Evolutionary conservation across 1,140 invertebrate genomes (phyloP).

Genomic region (Meteorus sp.): DNA sequence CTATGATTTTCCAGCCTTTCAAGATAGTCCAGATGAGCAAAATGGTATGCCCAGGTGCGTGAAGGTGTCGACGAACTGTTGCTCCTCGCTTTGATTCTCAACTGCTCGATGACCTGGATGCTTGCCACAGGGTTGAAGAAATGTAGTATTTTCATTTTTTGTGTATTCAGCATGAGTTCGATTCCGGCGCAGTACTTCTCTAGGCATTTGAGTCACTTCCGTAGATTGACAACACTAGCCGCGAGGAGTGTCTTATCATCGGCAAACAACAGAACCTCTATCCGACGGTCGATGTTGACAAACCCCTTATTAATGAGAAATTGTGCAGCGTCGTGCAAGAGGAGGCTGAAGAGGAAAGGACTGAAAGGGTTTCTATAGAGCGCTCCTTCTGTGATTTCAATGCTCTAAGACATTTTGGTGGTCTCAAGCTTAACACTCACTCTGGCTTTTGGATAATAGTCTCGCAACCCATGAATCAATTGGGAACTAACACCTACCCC

Average conservation of each 20-base stretch:
- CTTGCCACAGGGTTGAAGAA: too few relatives aligned
- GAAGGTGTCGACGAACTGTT: too few relatives aligned
- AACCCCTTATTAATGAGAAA: not conserved
- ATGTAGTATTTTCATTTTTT: too few relatives aligned
- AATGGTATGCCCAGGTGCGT: too few relatives aligned
- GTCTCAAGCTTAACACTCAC: not conserved
- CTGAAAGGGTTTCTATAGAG: not conserved
- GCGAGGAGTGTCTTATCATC: conserved; percentile 1
- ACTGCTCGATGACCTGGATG: too few relatives aligned
- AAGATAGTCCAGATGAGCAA: too few relatives aligned
- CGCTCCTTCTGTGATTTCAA: not conserved
- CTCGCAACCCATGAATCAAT: conserved; percentile 3
- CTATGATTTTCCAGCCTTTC: too few relatives aligned
- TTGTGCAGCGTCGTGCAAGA: not conserved
- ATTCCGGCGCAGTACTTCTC: too few relatives aligned
- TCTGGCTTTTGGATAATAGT: not conserved
- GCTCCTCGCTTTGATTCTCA: too few relatives aligned
- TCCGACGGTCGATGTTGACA: not conserved
- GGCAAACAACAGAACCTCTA: not conserved
- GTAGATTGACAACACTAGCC: not conserved
- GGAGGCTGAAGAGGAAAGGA: not conserved
- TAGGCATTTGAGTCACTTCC: too few relatives aligned
- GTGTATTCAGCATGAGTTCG: too few relatives aligned
- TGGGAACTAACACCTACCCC: conserved; percentile 2
- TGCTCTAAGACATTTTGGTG: not conserved